phyloP scores from a whole-genome alignment of 2,113 vertebrate species.

The Tauraco erythrolophus region DNA sequence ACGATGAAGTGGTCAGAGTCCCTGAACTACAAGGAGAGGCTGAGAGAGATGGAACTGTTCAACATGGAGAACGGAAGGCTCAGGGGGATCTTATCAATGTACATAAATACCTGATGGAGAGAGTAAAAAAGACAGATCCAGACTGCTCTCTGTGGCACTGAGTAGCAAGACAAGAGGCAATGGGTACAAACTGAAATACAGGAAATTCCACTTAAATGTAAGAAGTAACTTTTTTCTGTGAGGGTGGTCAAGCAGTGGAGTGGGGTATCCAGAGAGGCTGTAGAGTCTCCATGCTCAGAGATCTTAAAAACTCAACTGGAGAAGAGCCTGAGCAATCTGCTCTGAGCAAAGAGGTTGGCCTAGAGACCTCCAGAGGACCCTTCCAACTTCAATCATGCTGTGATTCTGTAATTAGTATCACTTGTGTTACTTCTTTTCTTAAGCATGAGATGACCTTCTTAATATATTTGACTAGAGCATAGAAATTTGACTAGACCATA shows the following conservation, averaged over 20 bases:
- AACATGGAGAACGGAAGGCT: neutral
- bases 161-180: too few relatives aligned
- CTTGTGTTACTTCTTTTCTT: neutral
- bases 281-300: neutral
- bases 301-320: neutral
- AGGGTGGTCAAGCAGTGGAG: neutral
- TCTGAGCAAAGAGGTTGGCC: neutral
- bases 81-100: too few relatives aligned
- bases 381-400: neutral
- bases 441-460: neutral
- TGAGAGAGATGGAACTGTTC: neutral
- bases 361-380: neutral
- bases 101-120: too few relatives aligned
- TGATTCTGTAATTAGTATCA: neutral
- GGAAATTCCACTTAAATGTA: too few relatives aligned
- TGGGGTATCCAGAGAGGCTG: neutral
- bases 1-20: neutral
- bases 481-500: neutral
- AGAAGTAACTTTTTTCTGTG: neutral
- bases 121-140: too few relatives aligned
- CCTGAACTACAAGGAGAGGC: neutral
- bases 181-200: too few relatives aligned
- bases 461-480: neutral
- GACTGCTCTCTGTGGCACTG: too few relatives aligned
- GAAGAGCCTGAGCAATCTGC: neutral